phyloP scores from a whole-genome alignment of 2,113 vertebrate species.

The Cepphus grylle region DNA sequence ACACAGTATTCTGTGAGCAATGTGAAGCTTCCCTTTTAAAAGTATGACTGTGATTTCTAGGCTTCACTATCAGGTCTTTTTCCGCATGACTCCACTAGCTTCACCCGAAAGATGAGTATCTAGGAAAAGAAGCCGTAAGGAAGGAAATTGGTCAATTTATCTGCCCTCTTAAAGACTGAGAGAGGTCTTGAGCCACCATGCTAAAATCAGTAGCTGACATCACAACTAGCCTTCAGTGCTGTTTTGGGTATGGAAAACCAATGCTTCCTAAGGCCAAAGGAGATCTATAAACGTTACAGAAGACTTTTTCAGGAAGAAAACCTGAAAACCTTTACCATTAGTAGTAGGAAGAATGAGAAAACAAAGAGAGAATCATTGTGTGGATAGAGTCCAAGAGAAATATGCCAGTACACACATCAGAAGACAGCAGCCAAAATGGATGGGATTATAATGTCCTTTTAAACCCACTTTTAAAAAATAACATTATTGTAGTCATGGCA shows the following conservation, averaged over 20 bases:
- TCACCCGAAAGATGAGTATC: neutral
- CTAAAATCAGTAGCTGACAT: neutral
- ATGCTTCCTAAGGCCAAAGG: neutral
- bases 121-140: neutral
- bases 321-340: neutral
- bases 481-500: neutral
- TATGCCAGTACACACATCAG: neutral
- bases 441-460: neutral
- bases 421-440: neutral
- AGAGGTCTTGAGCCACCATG: neutral
- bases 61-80: neutral
- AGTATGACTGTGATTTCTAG: neutral
- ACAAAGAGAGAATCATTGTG: neutral
- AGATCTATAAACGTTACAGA: neutral
- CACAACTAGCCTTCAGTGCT: neutral
- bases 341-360: neutral
- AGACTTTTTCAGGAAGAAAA: neutral
- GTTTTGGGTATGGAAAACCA: neutral
- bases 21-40: neutral
- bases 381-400: neutral
- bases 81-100: neutral
- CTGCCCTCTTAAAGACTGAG: neutral
- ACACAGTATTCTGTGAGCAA: neutral
- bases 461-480: neutral
- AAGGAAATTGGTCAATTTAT: neutral